phyloP scores from a whole-genome alignment of 2,888 invertebrate species.

The Cephus spinipes region DNA sequence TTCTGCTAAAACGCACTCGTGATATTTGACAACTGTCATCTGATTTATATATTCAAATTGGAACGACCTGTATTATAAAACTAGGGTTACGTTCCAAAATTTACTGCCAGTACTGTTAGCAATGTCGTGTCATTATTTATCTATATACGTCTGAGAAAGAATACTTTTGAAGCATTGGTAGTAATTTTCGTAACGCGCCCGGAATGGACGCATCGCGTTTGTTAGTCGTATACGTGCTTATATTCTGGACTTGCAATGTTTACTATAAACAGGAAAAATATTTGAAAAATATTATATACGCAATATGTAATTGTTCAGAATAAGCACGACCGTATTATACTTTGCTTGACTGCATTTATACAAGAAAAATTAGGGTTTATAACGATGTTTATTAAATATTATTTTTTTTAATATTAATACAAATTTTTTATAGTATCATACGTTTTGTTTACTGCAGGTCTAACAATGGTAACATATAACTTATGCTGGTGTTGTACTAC shows the following conservation, averaged over 20 bases:
- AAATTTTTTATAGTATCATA: constrained; percentile 42
- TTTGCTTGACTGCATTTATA: constrained; percentile 35
- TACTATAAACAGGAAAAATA: neutral
- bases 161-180: neutral
- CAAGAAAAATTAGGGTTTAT: constrained; percentile 40
- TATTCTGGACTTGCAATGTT: neutral
- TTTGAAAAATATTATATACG: neutral
- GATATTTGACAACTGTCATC: neutral
- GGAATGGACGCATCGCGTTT: neutral
- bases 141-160: neutral
- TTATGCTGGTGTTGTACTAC: neutral
- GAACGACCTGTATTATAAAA: neutral
- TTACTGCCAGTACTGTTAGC: neutral
- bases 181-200: neutral
- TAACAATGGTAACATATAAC: neutral
- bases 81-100: neutral
- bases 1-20: neutral
- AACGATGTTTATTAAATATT: constrained; percentile 53
- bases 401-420: constrained; percentile 54
- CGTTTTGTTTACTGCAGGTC: neutral
- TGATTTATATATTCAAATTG: neutral
- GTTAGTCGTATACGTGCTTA: neutral
- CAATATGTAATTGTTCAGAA: neutral
- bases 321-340: constrained; percentile 13
- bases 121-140: neutral